Base-by-base conservation (phyloP, 2,113 vertebrate genomes). In the Hymenochirus boettgeri region DNA sequence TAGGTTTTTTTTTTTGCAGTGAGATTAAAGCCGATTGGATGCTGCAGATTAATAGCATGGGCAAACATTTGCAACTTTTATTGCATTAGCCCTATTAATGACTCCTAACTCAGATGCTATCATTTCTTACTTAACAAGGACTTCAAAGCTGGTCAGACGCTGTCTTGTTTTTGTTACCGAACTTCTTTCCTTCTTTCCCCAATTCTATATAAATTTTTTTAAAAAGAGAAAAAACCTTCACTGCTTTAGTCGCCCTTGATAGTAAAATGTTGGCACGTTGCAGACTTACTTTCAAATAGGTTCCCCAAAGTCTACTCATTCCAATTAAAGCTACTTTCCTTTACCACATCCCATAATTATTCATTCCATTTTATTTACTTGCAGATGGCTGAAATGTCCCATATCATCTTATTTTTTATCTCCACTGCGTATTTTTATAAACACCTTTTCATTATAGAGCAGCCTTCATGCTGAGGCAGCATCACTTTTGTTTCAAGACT, bases 321-420 rank as follows among this genome's bases (percentile, higher is more conserved):
- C 65, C 65, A 69, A 69, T 69, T 69, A 69, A 69, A 69, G 60
- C 56, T 37, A 48, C 65, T 69, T 60, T 59, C 56, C 60, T 69
- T 69, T 69, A 69, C 65, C 65, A 53, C 56, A 52, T 60, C 35
- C 65, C 33, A 69, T 69, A 69, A 69, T 69, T 69, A 69, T 69
- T 69, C 65, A 60, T 69, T 69, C 57, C 56, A 69, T 69, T 60
- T 60, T 69, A 69, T 69, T 69, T 69, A 69, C 65, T 59, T 47
- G 26, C 53, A 48, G 62, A 66, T 72, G 65, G 65, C 37, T 51
- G 61, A 22, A 54, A n/a, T 5, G 52, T 24, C 52, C 33, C 33
- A 31, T n/a, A 23, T 33, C 27, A 5, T 24, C 62, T 42, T 11
- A n/a, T 21, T 45, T 70, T 63, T 55, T 57, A 35, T 51, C 12